Evolutionary conservation across 2,888 invertebrate species (phyloP), one percentile per base, ranked within the genome.

Genomic region (Mythimna pallens): DNA sequence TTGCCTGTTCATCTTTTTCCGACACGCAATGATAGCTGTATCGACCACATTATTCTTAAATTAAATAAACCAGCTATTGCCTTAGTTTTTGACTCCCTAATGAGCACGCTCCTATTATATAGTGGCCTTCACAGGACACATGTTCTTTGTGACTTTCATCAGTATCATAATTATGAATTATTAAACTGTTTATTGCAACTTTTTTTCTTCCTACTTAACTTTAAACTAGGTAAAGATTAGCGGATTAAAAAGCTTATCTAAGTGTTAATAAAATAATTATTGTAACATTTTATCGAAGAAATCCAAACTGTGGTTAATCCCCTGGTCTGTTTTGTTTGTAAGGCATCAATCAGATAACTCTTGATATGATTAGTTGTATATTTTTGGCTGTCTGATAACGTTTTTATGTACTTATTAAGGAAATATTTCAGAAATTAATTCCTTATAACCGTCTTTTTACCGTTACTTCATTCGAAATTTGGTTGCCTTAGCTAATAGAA

Each of bases 181-280:
- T 61, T 40, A 61, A 59, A 77, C 47, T 54, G 70, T 55, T 59
- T 59, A 14, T 17, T 9, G 34, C 25, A 9, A 34, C 1, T 36
- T 70, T 69, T 54, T 36, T 70, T 30, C 20, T 22, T 52, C 17
- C 12, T 59, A 34, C 20, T 25, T 8, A 52, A 43, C 7, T 50
- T 58, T 58, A 25, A n/a, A n/a, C n/a, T 25, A 30, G n/a, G 14
- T 59, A 43, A 14, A 78, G 25, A 69, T 77, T 78, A 70, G 2
- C 50, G 54, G 52, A 78, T 70, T 57, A 62, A 78, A 77, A 55
- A 30, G 47, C 43, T 7, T 75, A 75, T 70, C 78, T 50, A 3
- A 12, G 47, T 70, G 30, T 78, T 61, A 47, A 40, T 78, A 70
- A 61, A 43, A 75, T 70, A 61, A 70, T 54, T 22, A 55, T 50